Evolutionary conservation across 2,797 vertebrate species (phyloP), one percentile per base, ranked within the genome.

Genomic region (Leuciscus waleckii): DNA sequence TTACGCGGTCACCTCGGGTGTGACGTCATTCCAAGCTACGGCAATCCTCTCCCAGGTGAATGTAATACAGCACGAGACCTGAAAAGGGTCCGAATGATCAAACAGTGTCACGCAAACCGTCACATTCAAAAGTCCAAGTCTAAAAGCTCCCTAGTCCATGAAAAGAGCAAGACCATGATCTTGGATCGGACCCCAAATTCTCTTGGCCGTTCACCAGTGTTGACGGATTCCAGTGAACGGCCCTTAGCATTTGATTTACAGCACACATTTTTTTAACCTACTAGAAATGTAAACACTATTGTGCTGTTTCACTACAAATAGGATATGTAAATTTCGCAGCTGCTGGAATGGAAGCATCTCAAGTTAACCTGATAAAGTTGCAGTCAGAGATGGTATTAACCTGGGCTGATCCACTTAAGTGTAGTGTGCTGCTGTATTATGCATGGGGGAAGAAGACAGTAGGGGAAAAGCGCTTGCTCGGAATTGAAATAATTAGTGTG

Each of bases 401-500:
- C 43, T 61, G 29, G 32, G 43, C 29, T 81, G 58, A 69, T 78
- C 67, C 70, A 63, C 70, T 86, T 68, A 61, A 86, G 73, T 77
- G 74, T 37, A 74, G 29, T 84, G 41, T 49, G 16, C 70, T 69
- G 49, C 58, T 83, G 21, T 83, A 75, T 85, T 79, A 80, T 80
- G 29, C 74, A 88, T 56, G 51, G 43, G 74, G 74, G 80, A 86
- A 49, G 71, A 88, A 75, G 49, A 75, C 58, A 79, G 70, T 70
- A 26, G 49, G 26, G 35, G 21, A n/a, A 74, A 76, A 77, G 35
- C 11, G 14, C 14, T 70, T 63, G 54, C 83, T 79, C 29, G 76
- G 63, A 75, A 87, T 73, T 65, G 56, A 86, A 88, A 54, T 63
- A 69, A 82, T 88, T 80, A 79, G 80, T 23, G 11, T 85, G 65